phyloP scores from a whole-genome alignment of 2,888 invertebrate genomes.

The Ophion ventricosus region DNA sequence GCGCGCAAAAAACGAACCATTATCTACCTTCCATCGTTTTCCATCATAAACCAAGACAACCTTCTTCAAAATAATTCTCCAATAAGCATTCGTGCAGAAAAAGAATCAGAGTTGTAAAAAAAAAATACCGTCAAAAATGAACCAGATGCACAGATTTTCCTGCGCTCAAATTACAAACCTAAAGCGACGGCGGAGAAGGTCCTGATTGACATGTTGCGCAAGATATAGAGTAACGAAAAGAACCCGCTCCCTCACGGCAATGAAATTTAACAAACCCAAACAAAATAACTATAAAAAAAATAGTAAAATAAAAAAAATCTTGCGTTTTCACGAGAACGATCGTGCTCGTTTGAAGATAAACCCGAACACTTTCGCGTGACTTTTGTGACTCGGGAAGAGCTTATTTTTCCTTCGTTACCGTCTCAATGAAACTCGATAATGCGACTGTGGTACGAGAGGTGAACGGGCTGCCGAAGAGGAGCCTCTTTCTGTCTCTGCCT shows the following conservation, averaged over 20 bases:
- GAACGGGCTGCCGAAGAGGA: slow-evolving; percentile 74
- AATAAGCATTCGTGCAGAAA: too few relatives aligned
- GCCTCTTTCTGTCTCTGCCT: slow-evolving; percentile 17
- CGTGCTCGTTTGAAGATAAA: slow-evolving; percentile 20
- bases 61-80: too few relatives aligned
- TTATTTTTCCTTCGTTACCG: slow-evolving; percentile 69
- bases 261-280: slow-evolving; percentile 9
- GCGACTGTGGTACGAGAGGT: slow-evolving; percentile 76
- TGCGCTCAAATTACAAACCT: slow-evolving; percentile 66
- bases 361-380: slow-evolving; percentile 59
- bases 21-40: too few relatives aligned
- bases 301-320: neutral
- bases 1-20: too few relatives aligned
- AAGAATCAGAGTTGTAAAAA: too few relatives aligned
- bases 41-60: too few relatives aligned
- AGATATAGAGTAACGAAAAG: slow-evolving; percentile 5
- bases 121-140: neutral
- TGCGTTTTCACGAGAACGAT: slow-evolving; percentile 13
- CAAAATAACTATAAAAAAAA: slow-evolving; percentile 21
- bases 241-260: slow-evolving; percentile 10
- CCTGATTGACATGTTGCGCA: slow-evolving; percentile 66
- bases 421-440: slow-evolving; percentile 77
- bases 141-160: slow-evolving; percentile 15
- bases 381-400: slow-evolving; percentile 43
- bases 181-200: slow-evolving; percentile 65